These are phyloP conservation scores for Aleiodes testaceus DNA, from an alignment of 2,888 invertebrate genomes.

Conservation along the genomic window DNA sequence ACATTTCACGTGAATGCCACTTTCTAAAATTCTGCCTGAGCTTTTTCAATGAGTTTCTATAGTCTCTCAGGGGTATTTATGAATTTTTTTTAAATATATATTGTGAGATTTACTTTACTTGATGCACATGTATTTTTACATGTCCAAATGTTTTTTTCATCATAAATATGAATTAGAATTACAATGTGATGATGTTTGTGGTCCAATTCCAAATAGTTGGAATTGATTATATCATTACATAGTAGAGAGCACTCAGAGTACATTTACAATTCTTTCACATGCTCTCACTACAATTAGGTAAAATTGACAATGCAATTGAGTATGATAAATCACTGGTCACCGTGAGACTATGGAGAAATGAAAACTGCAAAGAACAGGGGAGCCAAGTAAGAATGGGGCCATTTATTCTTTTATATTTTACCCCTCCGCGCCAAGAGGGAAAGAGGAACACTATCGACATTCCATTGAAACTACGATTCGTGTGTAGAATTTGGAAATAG, in stretches of 20 bases:
- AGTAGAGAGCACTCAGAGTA: too few relatives aligned
- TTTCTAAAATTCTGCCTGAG: too few relatives aligned
- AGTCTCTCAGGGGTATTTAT: too few relatives aligned
- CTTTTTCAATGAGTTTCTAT: too few relatives aligned
- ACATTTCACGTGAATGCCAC: too few relatives aligned
- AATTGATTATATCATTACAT: slow-evolving; percentile 6
- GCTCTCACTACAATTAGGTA: neutral
- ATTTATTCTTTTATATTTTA: neutral
- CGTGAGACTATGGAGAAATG: slow-evolving; percentile 15
- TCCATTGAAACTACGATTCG: slow-evolving; percentile 24
- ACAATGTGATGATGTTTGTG: too few relatives aligned
- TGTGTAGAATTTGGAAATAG: slow-evolving; percentile 22
- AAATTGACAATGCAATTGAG: slow-evolving; percentile 41
- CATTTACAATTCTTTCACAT: neutral
- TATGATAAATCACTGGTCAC: slow-evolving; percentile 43
- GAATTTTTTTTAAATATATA: too few relatives aligned
- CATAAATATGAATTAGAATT: too few relatives aligned
- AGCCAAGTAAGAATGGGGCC: slow-evolving; percentile 8
- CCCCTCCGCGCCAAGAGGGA: neutral
- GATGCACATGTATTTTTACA: too few relatives aligned
- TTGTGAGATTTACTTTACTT: too few relatives aligned
- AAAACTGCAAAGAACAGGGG: neutral
- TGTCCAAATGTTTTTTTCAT: too few relatives aligned
- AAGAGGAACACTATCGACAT: neutral
- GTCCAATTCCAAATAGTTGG: too few relatives aligned